Conservation (phyloP, 92 coral and sea anemone genomes). For the Epizoanthus fatuus region DNA sequence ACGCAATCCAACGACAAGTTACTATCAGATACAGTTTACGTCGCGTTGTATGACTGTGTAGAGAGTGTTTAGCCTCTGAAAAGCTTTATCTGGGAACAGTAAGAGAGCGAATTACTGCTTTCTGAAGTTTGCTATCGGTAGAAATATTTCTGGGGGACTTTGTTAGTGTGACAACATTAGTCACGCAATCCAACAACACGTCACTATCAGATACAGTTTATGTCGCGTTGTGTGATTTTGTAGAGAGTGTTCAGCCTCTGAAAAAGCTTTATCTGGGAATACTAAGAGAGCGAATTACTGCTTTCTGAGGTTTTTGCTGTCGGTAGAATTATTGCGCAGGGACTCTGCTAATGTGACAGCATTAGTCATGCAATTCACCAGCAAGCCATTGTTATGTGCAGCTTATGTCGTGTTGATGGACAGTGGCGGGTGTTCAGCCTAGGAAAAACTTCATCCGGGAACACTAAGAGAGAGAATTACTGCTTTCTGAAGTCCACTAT, state of each 20-base stretch:
- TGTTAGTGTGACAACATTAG: constrained; percentile 26
- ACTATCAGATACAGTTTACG: constrained; percentile 15
- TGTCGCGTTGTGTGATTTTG: not conserved
- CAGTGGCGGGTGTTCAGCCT: constrained; percentile 18
- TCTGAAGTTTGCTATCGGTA: not conserved
- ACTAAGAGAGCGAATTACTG: constrained; percentile 33
- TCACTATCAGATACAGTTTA: constrained; percentile 14
- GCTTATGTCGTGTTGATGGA: not conserved
- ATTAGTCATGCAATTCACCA: constrained; percentile 29
- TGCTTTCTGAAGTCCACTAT: not conserved
- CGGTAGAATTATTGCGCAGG: not conserved
- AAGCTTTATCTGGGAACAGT: constrained; percentile 1
- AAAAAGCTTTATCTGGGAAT: not conserved
- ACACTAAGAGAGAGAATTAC: constrained; percentile 38
- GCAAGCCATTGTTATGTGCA: constrained; percentile 21
- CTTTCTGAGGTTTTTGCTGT: not conserved
- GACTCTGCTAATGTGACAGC: constrained; percentile 22
- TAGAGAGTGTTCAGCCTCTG: constrained; percentile 32
- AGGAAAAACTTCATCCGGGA: not conserved
- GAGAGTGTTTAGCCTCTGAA: constrained; percentile 32
- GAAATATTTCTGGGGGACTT: constrained; percentile 13
- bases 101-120: constrained; percentile 22
- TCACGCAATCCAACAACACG: constrained; percentile 23
- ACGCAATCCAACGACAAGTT: constrained; percentile 17
- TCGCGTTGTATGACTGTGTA: not conserved